Percentiles rank a stretch among this genome's conserved stretches.
phyloP scores from a whole-genome alignment of 2,113 vertebrate species.

The Bos indicus region DNA sequence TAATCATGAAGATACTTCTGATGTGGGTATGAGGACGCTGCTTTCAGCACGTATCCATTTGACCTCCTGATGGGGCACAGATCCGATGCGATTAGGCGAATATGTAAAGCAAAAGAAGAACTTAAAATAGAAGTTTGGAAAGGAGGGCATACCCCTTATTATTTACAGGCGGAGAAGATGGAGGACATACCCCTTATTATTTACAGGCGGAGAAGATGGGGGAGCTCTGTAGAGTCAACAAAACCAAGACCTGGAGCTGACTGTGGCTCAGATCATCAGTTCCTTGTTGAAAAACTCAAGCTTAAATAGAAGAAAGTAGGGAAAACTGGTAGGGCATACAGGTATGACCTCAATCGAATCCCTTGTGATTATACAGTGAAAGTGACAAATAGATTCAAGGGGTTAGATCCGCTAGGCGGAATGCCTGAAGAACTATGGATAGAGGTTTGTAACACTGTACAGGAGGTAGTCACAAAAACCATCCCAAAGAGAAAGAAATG shows the following conservation, averaged over 20 bases:
- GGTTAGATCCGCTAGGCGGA: background rate
- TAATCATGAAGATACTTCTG: background rate
- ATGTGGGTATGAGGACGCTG: background rate
- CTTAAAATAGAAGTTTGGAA: background rate
- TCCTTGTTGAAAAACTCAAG: background rate
- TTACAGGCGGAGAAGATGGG: background rate
- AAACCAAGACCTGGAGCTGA: background rate
- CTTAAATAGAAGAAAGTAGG: background rate
- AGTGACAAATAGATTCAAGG: background rate
- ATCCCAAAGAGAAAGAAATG: background rate
- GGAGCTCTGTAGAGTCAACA: background rate
- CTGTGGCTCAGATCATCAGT: background rate
- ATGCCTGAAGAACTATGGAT: background rate
- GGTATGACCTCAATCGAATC: background rate
- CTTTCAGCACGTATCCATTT: background rate
- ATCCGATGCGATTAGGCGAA: background rate
- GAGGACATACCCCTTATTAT: too few relatives aligned
- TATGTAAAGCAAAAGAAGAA: background rate
- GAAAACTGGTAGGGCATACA: background rate
- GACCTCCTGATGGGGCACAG: background rate
- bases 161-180: background rate
- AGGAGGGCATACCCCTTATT: background rate
- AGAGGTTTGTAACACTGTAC: rapidly evolving
- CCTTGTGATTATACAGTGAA: background rate
- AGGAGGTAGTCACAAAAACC: background rate